Conservation (phyloP, 2,113 vertebrate genomes). For the Melanerpes formicivorus region DNA sequence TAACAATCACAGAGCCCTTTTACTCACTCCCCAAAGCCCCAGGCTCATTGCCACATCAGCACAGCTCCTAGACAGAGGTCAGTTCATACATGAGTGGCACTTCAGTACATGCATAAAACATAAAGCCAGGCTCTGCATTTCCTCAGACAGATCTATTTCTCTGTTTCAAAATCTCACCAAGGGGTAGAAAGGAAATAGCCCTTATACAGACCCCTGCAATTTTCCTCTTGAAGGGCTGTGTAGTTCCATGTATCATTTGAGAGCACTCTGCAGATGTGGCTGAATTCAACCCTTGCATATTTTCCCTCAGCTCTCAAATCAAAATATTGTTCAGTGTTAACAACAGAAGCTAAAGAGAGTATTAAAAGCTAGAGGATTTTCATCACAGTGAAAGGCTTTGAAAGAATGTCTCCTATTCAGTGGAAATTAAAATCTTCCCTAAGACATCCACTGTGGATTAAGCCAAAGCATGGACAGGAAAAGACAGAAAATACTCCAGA, state of each 20-base stretch:
- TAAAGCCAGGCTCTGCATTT: background rate
- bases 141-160: background rate
- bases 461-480: background rate
- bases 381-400: background rate
- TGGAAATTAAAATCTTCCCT: constrained; percentile 18
- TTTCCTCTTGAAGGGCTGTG: background rate
- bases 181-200: background rate
- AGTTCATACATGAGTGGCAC: background rate
- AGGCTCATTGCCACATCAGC: background rate
- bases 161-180: background rate
- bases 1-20: background rate
- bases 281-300: background rate
- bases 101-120: background rate
- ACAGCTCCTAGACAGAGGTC: background rate
- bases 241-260: background rate
- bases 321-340: background rate
- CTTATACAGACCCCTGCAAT: background rate
- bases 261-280: background rate
- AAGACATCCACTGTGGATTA: background rate
- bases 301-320: background rate
- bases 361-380: background rate
- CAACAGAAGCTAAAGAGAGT: background rate
- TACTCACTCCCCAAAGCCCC: background rate
- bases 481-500: background rate
- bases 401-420: background rate